These are phyloP conservation scores for Ornithoptera alexandrae DNA, from an alignment of 2,888 invertebrate species.

Conservation along the genomic window DNA sequence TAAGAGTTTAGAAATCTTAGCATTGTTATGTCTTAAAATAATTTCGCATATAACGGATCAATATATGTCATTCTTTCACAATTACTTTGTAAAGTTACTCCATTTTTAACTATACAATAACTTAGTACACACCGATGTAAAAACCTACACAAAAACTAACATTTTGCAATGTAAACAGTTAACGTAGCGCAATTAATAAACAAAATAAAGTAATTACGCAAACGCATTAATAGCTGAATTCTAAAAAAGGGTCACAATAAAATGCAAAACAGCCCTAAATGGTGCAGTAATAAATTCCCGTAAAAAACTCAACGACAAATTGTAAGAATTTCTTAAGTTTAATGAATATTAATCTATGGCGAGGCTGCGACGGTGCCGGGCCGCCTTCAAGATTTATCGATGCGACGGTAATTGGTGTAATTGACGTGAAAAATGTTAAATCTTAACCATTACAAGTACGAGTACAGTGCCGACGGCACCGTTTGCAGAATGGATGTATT, in stretches of 20 bases:
- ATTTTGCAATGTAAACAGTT: neutral
- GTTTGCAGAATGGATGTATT: conserved; percentile 14
- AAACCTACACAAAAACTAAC: neutral
- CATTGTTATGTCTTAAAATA: too few relatives aligned
- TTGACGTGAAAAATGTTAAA: conserved; percentile 34
- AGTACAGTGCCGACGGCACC: neutral
- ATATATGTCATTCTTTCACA: too few relatives aligned
- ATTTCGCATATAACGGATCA: too few relatives aligned
- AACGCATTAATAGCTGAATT: conserved; percentile 8
- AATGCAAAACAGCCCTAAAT: conserved; percentile 36
- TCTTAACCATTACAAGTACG: conserved; percentile 6
- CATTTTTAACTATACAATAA: too few relatives aligned
- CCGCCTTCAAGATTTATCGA: conserved; percentile 28
- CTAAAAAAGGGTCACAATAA: conserved; percentile 26
- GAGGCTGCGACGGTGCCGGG: conserved; percentile 20
- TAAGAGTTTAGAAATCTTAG: too few relatives aligned
- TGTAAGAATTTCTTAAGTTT: conserved; percentile 50
- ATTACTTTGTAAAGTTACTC: too few relatives aligned
- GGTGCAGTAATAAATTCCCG: conserved; percentile 51
- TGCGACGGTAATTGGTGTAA: conserved; percentile 33
- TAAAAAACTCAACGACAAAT: conserved; percentile 57
- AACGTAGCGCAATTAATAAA: conserved; percentile 15
- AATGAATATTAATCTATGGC: conserved; percentile 51
- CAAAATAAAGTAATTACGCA: conserved; percentile 18
- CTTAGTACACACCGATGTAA: neutral